These are phyloP conservation scores for Halocaridina rubra DNA, from an alignment of 2,888 invertebrate species.

Conservation along the genomic window DNA sequence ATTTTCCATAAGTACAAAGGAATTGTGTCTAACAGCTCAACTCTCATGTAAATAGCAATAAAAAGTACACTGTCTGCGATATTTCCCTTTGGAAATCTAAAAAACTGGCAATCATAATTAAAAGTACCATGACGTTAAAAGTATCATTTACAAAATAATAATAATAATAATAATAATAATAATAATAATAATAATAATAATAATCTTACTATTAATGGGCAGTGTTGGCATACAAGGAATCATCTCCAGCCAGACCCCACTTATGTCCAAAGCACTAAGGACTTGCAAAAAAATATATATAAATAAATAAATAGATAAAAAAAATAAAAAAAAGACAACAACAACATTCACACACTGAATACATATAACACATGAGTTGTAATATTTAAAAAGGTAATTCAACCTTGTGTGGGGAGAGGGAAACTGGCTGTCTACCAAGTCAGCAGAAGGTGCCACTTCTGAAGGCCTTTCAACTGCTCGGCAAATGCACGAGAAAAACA, in stretches of 20 bases:
- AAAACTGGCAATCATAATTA: not conserved
- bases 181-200: constrained; percentile 13
- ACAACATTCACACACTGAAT: not conserved
- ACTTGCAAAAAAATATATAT: constrained; percentile 30
- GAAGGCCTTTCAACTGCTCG: not conserved
- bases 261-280: constrained; percentile 49
- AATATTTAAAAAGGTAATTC: too few relatives aligned
- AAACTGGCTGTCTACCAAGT: constrained; percentile 4
- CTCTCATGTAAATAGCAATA: not conserved
- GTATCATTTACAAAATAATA: not conserved
- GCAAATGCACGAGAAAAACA: constrained; percentile 5
- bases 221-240: constrained; percentile 57
- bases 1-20: not conserved
- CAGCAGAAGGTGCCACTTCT: not conserved
- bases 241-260: constrained; percentile 55
- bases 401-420: too few relatives aligned
- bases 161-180: constrained; percentile 18
- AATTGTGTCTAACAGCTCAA: not conserved
- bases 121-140: not conserved
- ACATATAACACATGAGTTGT: not conserved
- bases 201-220: constrained; percentile 48
- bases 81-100: not conserved
- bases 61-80: not conserved
- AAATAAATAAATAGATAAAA: not conserved
- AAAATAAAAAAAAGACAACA: not conserved